Evolutionary conservation across 2,797 vertebrate genomes (phyloP).

Genomic region (Falco columbarius): DNA sequence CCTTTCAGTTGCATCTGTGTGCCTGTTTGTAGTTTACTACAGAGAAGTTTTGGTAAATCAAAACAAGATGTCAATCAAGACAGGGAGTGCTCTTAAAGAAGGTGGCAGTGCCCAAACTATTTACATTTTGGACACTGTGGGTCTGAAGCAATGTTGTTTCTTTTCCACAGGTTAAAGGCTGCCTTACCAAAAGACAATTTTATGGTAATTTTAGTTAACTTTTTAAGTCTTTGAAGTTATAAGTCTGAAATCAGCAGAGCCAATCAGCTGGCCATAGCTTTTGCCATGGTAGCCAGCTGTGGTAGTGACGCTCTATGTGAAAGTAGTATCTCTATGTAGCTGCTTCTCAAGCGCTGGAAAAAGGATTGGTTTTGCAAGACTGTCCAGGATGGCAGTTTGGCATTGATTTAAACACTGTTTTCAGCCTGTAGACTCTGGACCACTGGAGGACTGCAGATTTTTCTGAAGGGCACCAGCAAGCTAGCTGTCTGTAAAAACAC

Average conservation of each 20-base stretch:
- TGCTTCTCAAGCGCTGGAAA: background rate
- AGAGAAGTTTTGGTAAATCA: constrained; percentile 6
- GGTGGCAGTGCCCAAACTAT: background rate
- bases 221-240: background rate
- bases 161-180: background rate
- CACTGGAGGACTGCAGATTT: background rate
- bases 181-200: background rate
- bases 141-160: background rate
- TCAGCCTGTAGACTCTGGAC: background rate
- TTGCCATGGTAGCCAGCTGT: background rate
- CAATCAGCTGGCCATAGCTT: background rate
- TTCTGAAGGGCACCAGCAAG: background rate
- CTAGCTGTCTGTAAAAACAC: background rate
- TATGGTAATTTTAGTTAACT: background rate
- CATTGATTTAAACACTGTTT: background rate
- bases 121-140: background rate
- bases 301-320: background rate
- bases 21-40: background rate
- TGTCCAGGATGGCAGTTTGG: background rate
- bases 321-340: background rate
- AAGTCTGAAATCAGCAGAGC: background rate
- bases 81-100: background rate
- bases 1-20: background rate
- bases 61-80: background rate
- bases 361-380: background rate